These are phyloP conservation scores for Tupaia chinensis DNA, from an alignment of 2,113 vertebrate genomes.

Conservation along the genomic window DNA sequence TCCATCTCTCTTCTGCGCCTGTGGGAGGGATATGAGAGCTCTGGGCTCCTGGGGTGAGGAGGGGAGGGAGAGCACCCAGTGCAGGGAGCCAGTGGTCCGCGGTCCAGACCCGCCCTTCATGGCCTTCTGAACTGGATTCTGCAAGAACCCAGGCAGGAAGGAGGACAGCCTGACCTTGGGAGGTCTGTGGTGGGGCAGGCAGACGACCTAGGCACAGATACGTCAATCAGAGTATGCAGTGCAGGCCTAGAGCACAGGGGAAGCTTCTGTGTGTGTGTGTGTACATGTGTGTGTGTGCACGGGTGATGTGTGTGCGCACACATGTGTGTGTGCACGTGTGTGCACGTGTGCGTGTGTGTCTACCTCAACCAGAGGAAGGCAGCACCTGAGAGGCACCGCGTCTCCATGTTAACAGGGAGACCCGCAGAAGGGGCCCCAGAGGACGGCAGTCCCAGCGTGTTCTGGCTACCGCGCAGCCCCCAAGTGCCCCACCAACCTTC, in stretches of 20 bases:
- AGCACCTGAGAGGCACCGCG: background rate
- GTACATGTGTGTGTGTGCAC: background rate
- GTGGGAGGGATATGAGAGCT: accelerated
- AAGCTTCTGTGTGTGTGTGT: no score
- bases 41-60: background rate
- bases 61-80: accelerated
- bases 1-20: background rate
- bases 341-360: accelerated
- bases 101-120: accelerated
- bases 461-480: background rate
- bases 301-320: background rate
- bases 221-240: background rate
- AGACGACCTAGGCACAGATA: background rate
- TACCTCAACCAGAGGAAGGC: background rate
- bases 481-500: background rate
- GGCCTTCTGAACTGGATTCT: background rate
- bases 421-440: background rate
- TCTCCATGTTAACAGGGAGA: background rate
- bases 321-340: accelerated
- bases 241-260: background rate
- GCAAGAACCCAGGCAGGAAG: accelerated
- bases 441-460: background rate
- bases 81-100: background rate
- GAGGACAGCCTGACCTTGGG: background rate
- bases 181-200: background rate